Evolutionary conservation across 2,797 vertebrate species (phyloP).

Genomic region (Peromyscus aztecus): DNA sequence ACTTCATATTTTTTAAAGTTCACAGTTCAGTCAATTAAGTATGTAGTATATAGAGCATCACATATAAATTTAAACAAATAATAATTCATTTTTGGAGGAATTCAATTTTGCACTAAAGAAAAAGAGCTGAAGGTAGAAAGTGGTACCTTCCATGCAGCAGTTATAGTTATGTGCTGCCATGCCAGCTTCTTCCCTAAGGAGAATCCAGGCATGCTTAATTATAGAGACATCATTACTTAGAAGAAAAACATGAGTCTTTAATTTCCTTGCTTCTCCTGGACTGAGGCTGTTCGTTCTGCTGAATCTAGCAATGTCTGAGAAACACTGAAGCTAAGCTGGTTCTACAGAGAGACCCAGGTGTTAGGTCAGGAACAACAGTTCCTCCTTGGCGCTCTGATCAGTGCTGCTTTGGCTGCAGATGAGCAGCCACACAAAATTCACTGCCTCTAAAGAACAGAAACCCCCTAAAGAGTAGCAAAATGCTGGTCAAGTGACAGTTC

Average conservation of each 20-base stretch:
- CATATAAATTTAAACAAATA: constrained; percentile 60
- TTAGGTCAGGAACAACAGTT: background rate
- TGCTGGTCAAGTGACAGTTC: background rate
- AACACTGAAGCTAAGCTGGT: constrained; percentile 32
- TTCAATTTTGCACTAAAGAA: constrained; percentile 7
- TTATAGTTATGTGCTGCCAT: constrained; percentile 42
- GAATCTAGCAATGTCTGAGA: constrained; percentile 57
- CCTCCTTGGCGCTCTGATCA: background rate
- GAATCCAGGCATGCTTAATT: constrained; percentile 75
- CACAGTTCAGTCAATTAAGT: constrained; percentile 38
- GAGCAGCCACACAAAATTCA: constrained; percentile 38
- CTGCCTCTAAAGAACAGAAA: constrained; percentile 55
- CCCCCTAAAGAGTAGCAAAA: background rate
- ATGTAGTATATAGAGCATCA: background rate
- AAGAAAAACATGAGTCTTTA: constrained; percentile 76
- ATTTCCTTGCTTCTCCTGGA: constrained; percentile 71
- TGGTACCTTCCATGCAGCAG: background rate
- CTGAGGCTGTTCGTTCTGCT: constrained; percentile 61
- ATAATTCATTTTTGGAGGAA: background rate
- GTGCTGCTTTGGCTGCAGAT: background rate
- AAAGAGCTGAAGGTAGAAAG: constrained; percentile 31
- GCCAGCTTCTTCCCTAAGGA: constrained; percentile 70
- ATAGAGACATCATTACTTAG: constrained; percentile 61
- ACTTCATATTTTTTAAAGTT: constrained; percentile 49
- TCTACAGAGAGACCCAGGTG: background rate